Conservation (phyloP, 1,140 invertebrate species). For the Bicyclus anynana region DNA sequence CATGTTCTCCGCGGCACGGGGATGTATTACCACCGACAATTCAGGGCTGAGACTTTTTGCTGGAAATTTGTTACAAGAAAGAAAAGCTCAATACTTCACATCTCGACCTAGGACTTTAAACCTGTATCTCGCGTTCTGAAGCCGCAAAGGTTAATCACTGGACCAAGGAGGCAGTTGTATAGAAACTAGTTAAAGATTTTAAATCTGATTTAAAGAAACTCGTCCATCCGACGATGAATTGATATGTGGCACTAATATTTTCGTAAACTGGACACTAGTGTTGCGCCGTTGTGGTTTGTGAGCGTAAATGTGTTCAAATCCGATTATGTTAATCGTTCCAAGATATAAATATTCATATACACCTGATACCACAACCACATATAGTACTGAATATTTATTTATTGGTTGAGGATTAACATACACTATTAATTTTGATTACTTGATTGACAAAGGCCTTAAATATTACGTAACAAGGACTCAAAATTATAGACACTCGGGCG, state of each 20-base stretch:
- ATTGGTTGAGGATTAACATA: not conserved
- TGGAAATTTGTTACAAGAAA: too few species aligned
- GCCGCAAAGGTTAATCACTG: too few species aligned
- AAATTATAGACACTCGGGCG: too few species aligned
- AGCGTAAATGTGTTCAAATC: constrained; percentile 17
- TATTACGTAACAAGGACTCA: too few species aligned
- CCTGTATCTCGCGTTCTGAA: too few species aligned
- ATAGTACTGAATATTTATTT: constrained; percentile 3
- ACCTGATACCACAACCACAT: constrained; percentile 1
- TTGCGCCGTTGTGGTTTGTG: constrained; percentile 4
- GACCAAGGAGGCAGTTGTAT: too few species aligned
- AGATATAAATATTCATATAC: constrained; percentile 19
- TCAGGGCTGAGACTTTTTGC: too few species aligned
- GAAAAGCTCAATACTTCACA: too few species aligned
- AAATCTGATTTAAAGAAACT: not conserved
- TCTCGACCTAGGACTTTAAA: too few species aligned
- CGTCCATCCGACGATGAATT: not conserved
- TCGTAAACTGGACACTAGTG: not conserved
- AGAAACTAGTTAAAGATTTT: not conserved
- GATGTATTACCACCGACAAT: too few species aligned
- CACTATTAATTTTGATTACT: not conserved
- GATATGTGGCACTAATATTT: not conserved
- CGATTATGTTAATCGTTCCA: constrained; percentile 18
- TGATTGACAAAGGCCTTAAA: not conserved
- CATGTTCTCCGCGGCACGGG: too few species aligned